These are phyloP conservation scores for Elysia chlorotica DNA, from an alignment of 1,140 invertebrate species.

Conservation along the genomic window DNA sequence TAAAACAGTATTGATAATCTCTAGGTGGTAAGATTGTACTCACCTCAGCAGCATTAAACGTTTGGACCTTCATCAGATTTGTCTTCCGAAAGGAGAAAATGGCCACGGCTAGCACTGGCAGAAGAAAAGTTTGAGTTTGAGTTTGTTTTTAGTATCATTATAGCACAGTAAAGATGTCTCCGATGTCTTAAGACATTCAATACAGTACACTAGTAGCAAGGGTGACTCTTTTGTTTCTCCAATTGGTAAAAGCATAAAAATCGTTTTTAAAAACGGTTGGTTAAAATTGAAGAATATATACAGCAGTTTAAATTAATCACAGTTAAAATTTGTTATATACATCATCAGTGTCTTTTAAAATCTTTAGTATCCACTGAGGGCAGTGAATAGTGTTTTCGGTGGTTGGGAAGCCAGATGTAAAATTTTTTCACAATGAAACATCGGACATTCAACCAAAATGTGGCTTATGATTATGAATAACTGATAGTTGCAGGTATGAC, in stretches of 20 bases:
- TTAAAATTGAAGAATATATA: background rate
- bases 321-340: no score
- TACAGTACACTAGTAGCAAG: background rate
- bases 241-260: background rate
- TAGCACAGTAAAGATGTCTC: no score
- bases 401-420: no score
- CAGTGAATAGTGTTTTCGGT: no score
- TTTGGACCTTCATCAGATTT: slow-evolving; percentile 88
- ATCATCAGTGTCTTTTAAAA: no score
- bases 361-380: no score
- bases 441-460: no score
- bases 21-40: slow-evolving; percentile 8
- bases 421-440: no score
- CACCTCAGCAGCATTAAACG: slow-evolving; percentile 81
- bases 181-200: background rate
- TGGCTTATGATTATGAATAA: no score
- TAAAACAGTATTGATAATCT: background rate
- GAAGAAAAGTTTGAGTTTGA: slow-evolving; percentile 3
- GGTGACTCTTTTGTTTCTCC: background rate
- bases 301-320: no score
- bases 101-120: slow-evolving; percentile 76
- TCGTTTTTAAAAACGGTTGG: background rate
- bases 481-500: no score
- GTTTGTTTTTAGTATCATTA: no score
- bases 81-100: slow-evolving; percentile 91